Conservation (phyloP, 2,797 vertebrate species). For the Tangara arthus region DNA sequence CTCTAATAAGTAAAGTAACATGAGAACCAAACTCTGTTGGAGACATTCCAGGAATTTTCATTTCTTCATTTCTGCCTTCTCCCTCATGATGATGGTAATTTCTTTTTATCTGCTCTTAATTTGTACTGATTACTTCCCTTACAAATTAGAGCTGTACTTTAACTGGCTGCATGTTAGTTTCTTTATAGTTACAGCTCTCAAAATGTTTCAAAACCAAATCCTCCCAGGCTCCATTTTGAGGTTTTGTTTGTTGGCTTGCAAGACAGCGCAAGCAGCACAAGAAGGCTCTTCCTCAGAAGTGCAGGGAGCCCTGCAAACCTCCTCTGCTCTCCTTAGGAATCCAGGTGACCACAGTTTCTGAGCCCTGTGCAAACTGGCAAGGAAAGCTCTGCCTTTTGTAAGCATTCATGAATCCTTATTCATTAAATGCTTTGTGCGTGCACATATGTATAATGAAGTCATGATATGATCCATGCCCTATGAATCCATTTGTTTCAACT, state of each 20-base stretch:
- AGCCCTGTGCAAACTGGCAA: neutral
- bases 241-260: neutral
- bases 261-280: neutral
- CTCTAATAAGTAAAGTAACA: conserved; percentile 29
- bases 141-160: conserved; percentile 11
- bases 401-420: neutral
- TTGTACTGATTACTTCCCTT: conserved; percentile 31
- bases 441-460: neutral
- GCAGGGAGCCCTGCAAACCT: neutral
- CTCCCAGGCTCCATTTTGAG: neutral
- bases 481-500: neutral
- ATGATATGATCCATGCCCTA: neutral
- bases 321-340: neutral
- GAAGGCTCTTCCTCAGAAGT: neutral
- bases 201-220: neutral
- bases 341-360: neutral
- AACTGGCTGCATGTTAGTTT: neutral
- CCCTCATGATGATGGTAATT: neutral
- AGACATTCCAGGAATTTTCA: conserved; percentile 9
- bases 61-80: conserved; percentile 1
- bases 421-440: neutral
- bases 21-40: conserved; percentile 6
- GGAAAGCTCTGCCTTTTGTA: neutral
- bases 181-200: neutral
- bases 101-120: conserved; percentile 43